Base-by-base conservation (phyloP, 1,140 invertebrate species). In the Spodoptera litura region DNA sequence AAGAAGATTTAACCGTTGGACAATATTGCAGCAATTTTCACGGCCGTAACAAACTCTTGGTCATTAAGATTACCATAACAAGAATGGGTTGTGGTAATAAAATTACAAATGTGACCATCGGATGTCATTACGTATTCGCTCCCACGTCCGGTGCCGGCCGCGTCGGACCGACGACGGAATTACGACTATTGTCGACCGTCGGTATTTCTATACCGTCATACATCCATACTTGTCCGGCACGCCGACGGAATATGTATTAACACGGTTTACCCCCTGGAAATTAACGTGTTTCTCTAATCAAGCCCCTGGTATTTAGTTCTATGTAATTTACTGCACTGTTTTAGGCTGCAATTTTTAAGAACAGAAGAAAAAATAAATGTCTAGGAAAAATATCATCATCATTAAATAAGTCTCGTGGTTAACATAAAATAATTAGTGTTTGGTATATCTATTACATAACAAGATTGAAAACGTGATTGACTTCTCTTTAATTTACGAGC, bases 101-200 rank as follows among this genome's bases (percentile, higher is more conserved):
- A 86, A 86, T 86, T 83, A 86, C 80, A 81, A 84, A 87, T 86
- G 84, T 86, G 80, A 64, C 80, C 78, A 86, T 86, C 76, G 75
- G 75, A 78, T 35, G 80, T 80, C 83, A 87, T 87, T 84, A 85
- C 76, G 81, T 82, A 87, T 87, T 87, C 84, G 71, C 59, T 78
- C 77, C 62, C 81, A 86, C 86, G 86, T 86, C 83, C 85, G 84
- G 76, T 15, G 59, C 64, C 49, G 70, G 52, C 58, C 74, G 66
- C 73, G 64, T 59, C 62, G 58, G 58, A 31, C 58, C 79, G 81
- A 51, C 72, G 80, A 52, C 77, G 77, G 79, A 86, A 86, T 86
- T 88, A 78, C 85, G 79, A 58, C 78, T 78, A 85, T 85, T 86
- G 83, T 86, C 73, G 73, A 62, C 49, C 61, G 31, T 20, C 35